A percentile compares a stretch with the other conserved stretches of the same genome.
phyloP scores from a whole-genome alignment of 1,140 invertebrate genomes.

The Drosophila santomea region DNA sequence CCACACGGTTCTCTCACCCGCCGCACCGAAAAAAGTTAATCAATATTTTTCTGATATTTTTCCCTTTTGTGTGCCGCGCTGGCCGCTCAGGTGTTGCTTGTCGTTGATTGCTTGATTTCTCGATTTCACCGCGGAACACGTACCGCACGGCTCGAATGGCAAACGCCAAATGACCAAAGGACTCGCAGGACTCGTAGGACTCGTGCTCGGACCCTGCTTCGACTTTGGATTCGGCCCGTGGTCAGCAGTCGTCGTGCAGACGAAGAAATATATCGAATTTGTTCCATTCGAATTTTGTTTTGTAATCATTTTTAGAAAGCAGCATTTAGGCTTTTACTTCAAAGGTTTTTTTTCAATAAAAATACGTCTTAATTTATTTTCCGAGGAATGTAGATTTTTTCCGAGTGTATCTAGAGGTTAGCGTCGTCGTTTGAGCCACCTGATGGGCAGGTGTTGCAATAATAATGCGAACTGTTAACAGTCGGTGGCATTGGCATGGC shows the following conservation, averaged over 20 bases:
- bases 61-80: not conserved
- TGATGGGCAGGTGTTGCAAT: slow-evolving; percentile 44
- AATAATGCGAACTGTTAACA: slow-evolving; percentile 53
- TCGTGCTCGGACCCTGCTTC: slow-evolving; percentile 36
- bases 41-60: slow-evolving; percentile 59
- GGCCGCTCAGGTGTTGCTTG: slow-evolving; percentile 33
- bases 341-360: not conserved
- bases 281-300: not conserved
- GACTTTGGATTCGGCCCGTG: slow-evolving; percentile 38
- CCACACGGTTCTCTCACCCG: slow-evolving; percentile 15
- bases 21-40: slow-evolving; percentile 62
- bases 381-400: not conserved
- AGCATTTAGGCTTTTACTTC: not conserved
- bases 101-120: slow-evolving; percentile 10
- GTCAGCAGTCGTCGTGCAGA: slow-evolving; percentile 21
- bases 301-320: not conserved
- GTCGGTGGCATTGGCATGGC: slow-evolving; percentile 18
- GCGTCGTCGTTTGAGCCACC: not conserved
- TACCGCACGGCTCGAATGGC: slow-evolving; percentile 73
- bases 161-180: slow-evolving; percentile 75
- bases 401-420: not conserved
- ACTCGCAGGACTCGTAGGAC: slow-evolving; percentile 33
- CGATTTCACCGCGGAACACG: slow-evolving; percentile 51
- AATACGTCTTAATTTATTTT: no score
- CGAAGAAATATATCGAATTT: slow-evolving; percentile 2